Conservation (phyloP, 2,888 invertebrate species). For the Leptarthrus brevirostris region DNA sequence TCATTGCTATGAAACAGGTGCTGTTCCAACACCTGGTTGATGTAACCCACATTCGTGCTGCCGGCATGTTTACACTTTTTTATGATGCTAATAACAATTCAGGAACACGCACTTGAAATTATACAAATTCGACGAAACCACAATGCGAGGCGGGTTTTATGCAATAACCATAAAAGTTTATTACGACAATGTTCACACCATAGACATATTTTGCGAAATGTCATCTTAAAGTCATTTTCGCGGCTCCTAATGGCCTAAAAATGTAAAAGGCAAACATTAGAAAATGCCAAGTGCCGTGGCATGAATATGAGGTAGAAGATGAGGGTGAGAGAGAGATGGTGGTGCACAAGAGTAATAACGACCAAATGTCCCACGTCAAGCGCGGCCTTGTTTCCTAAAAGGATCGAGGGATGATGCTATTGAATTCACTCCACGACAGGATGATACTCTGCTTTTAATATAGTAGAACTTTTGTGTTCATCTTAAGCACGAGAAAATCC, state of each 20-base stretch:
- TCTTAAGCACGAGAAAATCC: conserved; percentile 35
- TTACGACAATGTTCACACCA: conserved; percentile 41
- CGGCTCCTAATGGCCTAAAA: conserved; percentile 31
- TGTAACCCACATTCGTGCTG: not conserved
- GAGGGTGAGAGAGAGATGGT: too few relatives aligned
- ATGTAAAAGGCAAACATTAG: conserved; percentile 40
- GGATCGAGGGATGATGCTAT: not conserved
- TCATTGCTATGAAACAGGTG: too few relatives aligned
- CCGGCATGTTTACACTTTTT: conserved; percentile 37
- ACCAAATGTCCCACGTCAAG: conserved; percentile 42
- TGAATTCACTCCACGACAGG: not conserved
- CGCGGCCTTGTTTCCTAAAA: not conserved
- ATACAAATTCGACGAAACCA: conserved; percentile 9
- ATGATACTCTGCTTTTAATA: conserved; percentile 22
- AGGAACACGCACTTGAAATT: conserved; percentile 40
- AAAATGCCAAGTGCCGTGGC: conserved; percentile 27
- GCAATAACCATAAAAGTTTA: conserved; percentile 46
- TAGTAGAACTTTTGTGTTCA: conserved; percentile 16
- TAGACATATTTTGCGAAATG: conserved; percentile 42
- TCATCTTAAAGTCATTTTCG: conserved; percentile 35
- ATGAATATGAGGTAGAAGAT: not conserved
- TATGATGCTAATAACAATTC: conserved; percentile 38
- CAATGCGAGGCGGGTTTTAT: not conserved
- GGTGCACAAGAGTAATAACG: conserved; percentile 3
- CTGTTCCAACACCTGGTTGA: not conserved